Evolutionary conservation across 2,797 vertebrate genomes (phyloP).

Genomic region (Chelon labrosus): DNA sequence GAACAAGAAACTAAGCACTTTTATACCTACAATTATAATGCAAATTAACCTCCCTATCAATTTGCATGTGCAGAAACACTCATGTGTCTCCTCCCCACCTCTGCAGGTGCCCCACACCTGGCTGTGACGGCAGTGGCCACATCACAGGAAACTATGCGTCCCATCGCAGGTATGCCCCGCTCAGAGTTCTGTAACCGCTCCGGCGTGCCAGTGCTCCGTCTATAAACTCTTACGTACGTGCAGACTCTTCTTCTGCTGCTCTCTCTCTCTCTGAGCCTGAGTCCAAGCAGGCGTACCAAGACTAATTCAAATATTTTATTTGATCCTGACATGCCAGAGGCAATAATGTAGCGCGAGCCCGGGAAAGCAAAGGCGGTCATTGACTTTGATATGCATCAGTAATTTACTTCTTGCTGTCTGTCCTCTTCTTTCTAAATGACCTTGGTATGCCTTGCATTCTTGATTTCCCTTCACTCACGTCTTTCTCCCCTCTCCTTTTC

Average conservation of each 20-base stretch:
- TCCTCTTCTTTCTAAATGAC: conserved; percentile 75
- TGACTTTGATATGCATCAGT: conserved; percentile 77
- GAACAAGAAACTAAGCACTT: too few relatives aligned
- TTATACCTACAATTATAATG: too few relatives aligned
- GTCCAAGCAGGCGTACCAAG: conserved; percentile 25
- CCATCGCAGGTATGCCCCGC: conserved; percentile 91
- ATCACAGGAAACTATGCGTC: conserved; percentile 99
- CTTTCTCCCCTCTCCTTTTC: conserved; percentile 33
- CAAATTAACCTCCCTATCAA: too few relatives aligned
- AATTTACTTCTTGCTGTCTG: conserved; percentile 74
- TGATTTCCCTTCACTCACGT: conserved; percentile 77
- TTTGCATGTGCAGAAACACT: too few relatives aligned
- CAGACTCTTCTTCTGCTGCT: conserved; percentile 21
- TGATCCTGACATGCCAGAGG: conserved; percentile 64
- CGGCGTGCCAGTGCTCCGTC: neutral
- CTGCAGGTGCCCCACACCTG: conserved; percentile 91
- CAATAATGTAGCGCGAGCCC: conserved; percentile 56
- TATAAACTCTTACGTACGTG: conserved; percentile 17
- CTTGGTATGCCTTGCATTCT: conserved; percentile 78
- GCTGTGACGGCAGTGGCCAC: conserved; percentile 98
- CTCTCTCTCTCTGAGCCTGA: conserved; percentile 15
- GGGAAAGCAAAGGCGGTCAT: conserved; percentile 55
- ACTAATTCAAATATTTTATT: conserved; percentile 67
- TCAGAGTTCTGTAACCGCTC: neutral
- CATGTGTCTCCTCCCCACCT: neutral